A percentile compares a stretch with the other conserved stretches of the same genome.
Conservation (phyloP, 2,888 invertebrate species). For the Philopedon plagiatum region DNA sequence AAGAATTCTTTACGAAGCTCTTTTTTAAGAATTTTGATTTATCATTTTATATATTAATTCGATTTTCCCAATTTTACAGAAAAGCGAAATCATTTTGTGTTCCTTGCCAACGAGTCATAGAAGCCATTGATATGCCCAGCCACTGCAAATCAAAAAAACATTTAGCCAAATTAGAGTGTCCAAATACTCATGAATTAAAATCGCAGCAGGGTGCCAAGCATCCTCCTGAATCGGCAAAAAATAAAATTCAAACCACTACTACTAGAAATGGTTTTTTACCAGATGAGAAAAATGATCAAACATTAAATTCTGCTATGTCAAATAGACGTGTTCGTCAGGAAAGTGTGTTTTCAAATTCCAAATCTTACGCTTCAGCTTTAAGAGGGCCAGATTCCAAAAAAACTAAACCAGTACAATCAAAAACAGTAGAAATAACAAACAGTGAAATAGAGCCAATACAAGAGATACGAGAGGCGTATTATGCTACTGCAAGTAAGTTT, state of each 20-base stretch:
- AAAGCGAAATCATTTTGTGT: slow-evolving; percentile 1
- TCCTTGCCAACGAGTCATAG: background rate
- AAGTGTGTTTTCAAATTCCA: background rate
- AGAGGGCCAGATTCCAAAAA: background rate
- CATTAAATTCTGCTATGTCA: background rate
- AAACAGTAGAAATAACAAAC: background rate
- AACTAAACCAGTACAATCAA: background rate
- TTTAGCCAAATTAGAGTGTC: background rate
- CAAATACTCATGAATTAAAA: background rate
- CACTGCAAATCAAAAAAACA: slow-evolving; percentile 5
- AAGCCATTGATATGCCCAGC: background rate
- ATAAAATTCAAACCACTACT: background rate
- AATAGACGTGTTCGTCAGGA: background rate
- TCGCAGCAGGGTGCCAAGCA: background rate
- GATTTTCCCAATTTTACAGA: background rate
- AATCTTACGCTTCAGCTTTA: background rate
- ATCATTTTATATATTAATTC: too few relatives aligned
- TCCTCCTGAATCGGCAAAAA: background rate
- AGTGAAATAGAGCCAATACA: background rate
- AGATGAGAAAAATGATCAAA: background rate
- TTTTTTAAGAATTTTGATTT: too few relatives aligned
- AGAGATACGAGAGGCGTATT: too few relatives aligned
- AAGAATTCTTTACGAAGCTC: too few relatives aligned
- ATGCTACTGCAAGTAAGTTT: too few relatives aligned
- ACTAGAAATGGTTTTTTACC: background rate